phyloP scores from a whole-genome alignment of 1,140 invertebrate genomes.

The Thaumetopoea pityocampa region DNA sequence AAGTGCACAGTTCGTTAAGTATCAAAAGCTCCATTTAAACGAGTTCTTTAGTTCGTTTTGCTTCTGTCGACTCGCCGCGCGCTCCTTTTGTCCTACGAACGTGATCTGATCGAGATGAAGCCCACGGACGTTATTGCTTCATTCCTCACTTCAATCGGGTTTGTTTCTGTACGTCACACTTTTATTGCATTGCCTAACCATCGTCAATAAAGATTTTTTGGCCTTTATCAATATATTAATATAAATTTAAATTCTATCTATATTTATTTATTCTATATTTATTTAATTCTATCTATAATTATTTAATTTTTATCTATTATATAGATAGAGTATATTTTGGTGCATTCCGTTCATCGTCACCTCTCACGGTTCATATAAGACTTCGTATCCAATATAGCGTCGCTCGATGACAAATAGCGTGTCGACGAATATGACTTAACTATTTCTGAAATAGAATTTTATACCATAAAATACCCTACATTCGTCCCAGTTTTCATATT shows the following conservation, averaged over 20 bases:
- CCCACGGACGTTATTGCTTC: constrained; percentile 57
- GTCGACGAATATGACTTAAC: constrained; percentile 40
- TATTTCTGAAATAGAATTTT: constrained; percentile 5
- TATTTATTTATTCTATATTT: too few relatives aligned
- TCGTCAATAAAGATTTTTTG: constrained; percentile 45
- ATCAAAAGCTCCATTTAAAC: constrained; percentile 68
- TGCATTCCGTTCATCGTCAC: constrained; percentile 44
- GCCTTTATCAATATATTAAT: too few relatives aligned
- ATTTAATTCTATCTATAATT: too few relatives aligned
- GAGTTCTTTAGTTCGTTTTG: constrained; percentile 53
- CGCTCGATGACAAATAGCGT: constrained; percentile 47
- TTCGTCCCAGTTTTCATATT: constrained; percentile 35
- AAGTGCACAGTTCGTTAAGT: constrained; percentile 57
- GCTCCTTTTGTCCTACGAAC: constrained; percentile 64
- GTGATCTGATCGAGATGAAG: constrained; percentile 68
- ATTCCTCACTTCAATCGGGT: constrained; percentile 53
- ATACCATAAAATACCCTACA: too few relatives aligned
- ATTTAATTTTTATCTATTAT: too few relatives aligned
- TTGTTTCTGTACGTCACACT: constrained; percentile 54
- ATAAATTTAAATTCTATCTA: too few relatives aligned
- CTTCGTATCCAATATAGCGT: constrained; percentile 53
- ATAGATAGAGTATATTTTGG: constrained; percentile 52
- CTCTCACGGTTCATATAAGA: constrained; percentile 46
- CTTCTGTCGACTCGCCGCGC: constrained; percentile 48
- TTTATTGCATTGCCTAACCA: constrained; percentile 44